Base-by-base conservation (phyloP, 35 echinoderm and acorn worm genomes). In the Anneissia japonica region DNA sequence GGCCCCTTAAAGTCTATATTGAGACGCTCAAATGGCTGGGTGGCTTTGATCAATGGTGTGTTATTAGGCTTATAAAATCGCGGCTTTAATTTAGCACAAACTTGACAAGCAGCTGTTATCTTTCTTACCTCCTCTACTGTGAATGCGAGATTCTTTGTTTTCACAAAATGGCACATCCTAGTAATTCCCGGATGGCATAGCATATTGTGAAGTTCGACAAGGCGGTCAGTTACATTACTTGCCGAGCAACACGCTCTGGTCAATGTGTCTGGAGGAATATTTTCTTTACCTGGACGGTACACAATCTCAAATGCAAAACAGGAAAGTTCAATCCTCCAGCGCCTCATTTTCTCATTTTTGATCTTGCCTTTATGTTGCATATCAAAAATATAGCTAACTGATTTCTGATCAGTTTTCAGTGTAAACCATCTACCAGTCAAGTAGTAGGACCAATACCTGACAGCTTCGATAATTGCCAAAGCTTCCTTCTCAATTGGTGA, bases 281-380 rank as follows among this genome's bases (percentile, higher is more conserved):
- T 85, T 30, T 85, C 84, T 36, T 23, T 75, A 29, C 84, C 84
- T 38, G 84, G 84, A 39, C 84, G 84, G 72, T 85, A 85, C 16
- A 85, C 73, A 0, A 40, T 76, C 4, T 85, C 84, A 76, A 85
- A 85, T 72, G 84, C 74, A 73, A 85, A 85, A 76, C 84, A 85
- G 16, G 84, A 85, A 35, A 85, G 84, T 85, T 85, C 84, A 38
- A 85, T 85, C 64, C 84, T 85, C 72, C 84, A 85, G 36, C 84
- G 84, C 33, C 84, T 35, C 84, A 85, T 85, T 76, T 85, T 85
- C 72, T 75, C 72, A 16, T 85, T 85, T 41, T 85, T 85, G 17
- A 85, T 85, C 84, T 85, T 85, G 84, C 84, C 84, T 85, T 85
- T 85, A 73, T 85, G 84, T 36, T 85, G 83, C 37, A 85, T 75